Evolutionary conservation across 2,797 vertebrate species (phyloP), one percentile per base, ranked within the genome.

Genomic region (Mastacembelus armatus): DNA sequence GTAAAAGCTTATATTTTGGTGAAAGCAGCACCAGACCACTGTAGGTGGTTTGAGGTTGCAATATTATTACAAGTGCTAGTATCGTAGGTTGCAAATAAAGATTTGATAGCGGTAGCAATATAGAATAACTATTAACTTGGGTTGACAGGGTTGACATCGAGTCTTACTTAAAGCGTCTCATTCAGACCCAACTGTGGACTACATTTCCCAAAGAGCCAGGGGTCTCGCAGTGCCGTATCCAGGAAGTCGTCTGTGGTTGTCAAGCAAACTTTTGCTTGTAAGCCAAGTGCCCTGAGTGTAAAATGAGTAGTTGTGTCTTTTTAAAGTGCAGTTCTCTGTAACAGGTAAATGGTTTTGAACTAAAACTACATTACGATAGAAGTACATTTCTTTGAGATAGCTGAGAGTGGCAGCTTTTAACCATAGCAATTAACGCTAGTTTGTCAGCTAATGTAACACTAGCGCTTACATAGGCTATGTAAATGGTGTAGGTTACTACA

Each of bases 191-290:
- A 14, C 26, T 8, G 2, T 21, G 55, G 4, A 93, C 91, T 93
- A 89, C 92, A 91, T 84, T 47, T 93, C 93, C 93, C 92, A 85
- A 18, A 8, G 57, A 38, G 63, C 85, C n/a, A 2, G 18, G 56
- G 43, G 35, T 9, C 12, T 50, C 30, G 39, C 18, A 2, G 33
- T 12, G 12, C 52, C 36, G 93, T 94, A 88, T 91, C 94, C 91
- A 95, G 94, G 93, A 94, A 94, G 89, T 87, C 3, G 22, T 3
- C 4, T 38, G 7, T 63, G 78, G 93, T 94, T 89, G 93, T 79
- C 83, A 94, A 83, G 87, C 82, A 94, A 94, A 94, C 93, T 85
- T 90, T 77, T 65, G 64, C 55, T 22, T 54, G 48, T 11, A 14
- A 48, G 66, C 48, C 33, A 32, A 55, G 60, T 35, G 59, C 10